Evolutionary conservation across 2,113 vertebrate genomes (phyloP), one percentile per base, ranked within the genome.

Genomic region (Perca fluviatilis): DNA sequence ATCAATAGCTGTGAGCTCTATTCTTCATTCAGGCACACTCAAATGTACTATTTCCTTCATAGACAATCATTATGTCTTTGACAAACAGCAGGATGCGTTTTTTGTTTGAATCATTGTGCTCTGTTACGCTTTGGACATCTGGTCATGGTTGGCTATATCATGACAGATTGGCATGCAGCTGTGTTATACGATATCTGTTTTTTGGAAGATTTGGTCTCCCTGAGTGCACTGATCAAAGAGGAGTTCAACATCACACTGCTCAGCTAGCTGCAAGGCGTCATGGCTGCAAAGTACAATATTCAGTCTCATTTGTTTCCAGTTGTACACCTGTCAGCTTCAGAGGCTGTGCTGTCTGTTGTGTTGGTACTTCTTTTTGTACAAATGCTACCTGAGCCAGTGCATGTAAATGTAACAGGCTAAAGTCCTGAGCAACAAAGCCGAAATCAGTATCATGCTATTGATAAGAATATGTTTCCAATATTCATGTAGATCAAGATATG

Each of bases 1-100:
- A 88, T 93, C 87, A 85, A 90, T 91, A 66, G 7, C 25, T n/a
- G 7, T 72, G 21, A 85, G 54, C 40, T 78, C 53, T 27, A 49
- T 78, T 81, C 57, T 82, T 76, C 70, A 67, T 53, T 51, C 80
- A n/a, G 2, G n/a, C 46, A 54, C 33, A 40, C 36, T 75, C 14
- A 75, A 40, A 27, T 0, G 21, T 21, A 33, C 7, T 3, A 7
- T 60, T 64, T 58, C 43, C 64, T 19, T 62, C n/a, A 46, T 10
- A 72, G 57, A 73, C 30, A 1, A 14, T 6, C 4, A 1, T 43
- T 23, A 62, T 4, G 27, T 30, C 30, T 40, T 63, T 74, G 18
- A 50, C 7, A 46, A 40, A 64, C 23, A 21, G 36, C 49, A 36
- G 74, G 0, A 63, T 10, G 36, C 1, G 12, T 6, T 14, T 23